phyloP scores from a whole-genome alignment of 2,113 vertebrate species.

The Microcebus lehilahytsara region DNA sequence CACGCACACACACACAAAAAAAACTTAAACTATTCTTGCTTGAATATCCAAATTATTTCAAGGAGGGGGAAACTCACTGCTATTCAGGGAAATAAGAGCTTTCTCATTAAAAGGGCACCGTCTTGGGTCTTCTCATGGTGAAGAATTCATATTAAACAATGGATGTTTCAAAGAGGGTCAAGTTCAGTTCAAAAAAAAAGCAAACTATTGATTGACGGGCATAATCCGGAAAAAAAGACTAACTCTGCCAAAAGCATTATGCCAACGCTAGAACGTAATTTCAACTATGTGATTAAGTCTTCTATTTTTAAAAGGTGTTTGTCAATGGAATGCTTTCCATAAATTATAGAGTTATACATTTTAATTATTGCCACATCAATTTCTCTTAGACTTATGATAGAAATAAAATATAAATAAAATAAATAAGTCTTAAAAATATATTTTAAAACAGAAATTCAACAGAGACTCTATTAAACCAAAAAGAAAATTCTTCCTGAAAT shows the following conservation, averaged over 20 bases:
- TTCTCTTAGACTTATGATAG: no score
- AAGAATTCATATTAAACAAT: neutral
- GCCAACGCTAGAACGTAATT: no score
- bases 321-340: no score
- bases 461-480: neutral
- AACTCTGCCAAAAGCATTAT: neutral
- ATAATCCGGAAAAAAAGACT: conserved; percentile 8
- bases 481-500: conserved; percentile 2
- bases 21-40: neutral
- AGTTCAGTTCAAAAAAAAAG: neutral
- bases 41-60: neutral
- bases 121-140: neutral
- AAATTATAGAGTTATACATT: no score
- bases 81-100: neutral
- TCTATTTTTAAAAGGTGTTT: no score
- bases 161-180: neutral
- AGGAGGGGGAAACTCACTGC: neutral
- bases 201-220: neutral
- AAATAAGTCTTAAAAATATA: no score
- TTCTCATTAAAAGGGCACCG: neutral
- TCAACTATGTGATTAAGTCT: no score
- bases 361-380: no score
- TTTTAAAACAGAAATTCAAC: neutral
- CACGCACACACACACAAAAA: neutral
- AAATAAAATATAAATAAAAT: no score